Evolutionary conservation across 2,888 invertebrate genomes (phyloP).

Genomic region (Tipula lateralis): DNA sequence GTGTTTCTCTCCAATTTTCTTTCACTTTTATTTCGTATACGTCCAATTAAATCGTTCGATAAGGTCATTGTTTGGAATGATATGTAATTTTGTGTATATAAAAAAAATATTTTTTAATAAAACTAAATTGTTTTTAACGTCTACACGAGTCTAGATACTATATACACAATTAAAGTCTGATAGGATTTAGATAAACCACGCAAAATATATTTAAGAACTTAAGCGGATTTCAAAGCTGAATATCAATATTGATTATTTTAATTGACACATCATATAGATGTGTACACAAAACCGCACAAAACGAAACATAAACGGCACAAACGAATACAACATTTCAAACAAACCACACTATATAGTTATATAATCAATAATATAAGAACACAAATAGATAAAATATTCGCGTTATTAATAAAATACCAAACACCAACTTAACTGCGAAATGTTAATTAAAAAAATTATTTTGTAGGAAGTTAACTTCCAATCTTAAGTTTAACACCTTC

Average conservation of each 20-base stretch:
- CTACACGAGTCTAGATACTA: too few species aligned
- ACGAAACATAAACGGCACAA: neutral
- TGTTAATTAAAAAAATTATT: neutral
- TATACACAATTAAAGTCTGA: neutral
- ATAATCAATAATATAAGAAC: neutral
- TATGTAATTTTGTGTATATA: neutral
- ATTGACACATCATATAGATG: neutral
- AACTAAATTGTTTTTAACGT: neutral
- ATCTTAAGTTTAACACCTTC: neutral
- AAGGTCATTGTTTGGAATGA: neutral
- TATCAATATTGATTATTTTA: neutral
- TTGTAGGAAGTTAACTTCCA: slow-evolving; percentile 19
- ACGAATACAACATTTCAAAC: neutral
- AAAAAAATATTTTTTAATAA: neutral
- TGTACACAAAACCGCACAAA: neutral
- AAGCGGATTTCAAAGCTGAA: neutral
- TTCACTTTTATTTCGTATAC: neutral
- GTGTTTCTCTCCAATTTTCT: neutral
- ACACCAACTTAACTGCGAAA: neutral
- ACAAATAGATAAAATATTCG: neutral
- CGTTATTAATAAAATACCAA: neutral
- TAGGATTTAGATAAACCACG: neutral
- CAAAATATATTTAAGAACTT: neutral
- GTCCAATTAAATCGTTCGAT: neutral
- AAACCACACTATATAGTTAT: neutral